Evolutionary conservation across 2,888 invertebrate genomes (phyloP).

Genomic region (Steromphala cineraria): DNA sequence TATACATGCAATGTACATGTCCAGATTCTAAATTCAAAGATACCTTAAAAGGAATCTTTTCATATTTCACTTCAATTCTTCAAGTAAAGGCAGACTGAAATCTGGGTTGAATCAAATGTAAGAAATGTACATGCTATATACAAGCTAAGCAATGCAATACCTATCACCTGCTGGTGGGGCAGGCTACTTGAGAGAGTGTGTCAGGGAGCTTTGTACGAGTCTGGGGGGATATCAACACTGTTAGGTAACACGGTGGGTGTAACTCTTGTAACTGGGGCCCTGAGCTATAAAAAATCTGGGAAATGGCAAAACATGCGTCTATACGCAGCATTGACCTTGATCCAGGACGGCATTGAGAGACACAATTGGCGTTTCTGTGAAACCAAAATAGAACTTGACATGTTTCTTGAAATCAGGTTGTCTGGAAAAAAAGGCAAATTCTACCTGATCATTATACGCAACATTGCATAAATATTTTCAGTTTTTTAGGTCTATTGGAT

Average conservation of each 20-base stretch:
- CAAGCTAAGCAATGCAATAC: not conserved
- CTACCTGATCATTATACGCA: not conserved
- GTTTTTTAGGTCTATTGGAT: not conserved
- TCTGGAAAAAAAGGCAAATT: not conserved
- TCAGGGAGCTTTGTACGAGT: not conserved
- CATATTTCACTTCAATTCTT: no score
- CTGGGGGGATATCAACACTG: not conserved
- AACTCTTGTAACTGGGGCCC: not conserved
- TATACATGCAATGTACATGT: no score
- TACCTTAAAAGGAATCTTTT: no score
- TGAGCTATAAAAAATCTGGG: not conserved
- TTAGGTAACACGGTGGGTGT: constrained; percentile 3
- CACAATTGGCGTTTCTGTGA: not conserved
- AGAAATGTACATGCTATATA: not conserved
- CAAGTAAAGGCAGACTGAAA: no score
- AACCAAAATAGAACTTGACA: not conserved
- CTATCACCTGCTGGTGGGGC: not conserved
- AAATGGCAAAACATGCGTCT: not conserved
- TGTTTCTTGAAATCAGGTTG: not conserved
- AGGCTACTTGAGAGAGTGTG: not conserved
- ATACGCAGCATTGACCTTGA: not conserved
- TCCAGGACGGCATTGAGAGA: not conserved
- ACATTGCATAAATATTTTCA: not conserved
- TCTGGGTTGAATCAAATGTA: no score
- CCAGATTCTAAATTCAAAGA: no score